Percentiles rank a stretch among this genome's conserved stretches.
Conservation (phyloP, 2,113 vertebrate genomes). For the Cygnus buccinator region DNA sequence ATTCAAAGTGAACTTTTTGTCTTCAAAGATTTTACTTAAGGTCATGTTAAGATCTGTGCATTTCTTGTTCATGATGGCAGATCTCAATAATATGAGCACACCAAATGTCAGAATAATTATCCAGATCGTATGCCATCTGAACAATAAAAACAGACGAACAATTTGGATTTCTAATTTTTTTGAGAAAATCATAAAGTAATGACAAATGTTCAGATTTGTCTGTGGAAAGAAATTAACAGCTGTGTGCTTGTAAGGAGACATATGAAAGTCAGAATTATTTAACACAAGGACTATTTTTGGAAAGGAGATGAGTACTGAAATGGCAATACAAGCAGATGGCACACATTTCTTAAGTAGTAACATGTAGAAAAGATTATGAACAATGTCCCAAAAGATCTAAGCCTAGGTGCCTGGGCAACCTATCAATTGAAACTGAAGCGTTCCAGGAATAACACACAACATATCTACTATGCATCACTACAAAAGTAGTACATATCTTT, state of each 20-base stretch:
- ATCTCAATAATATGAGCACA: not conserved
- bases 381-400: not conserved
- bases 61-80: fast-evolving
- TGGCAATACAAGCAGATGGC: slow-evolving; percentile 13
- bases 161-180: not conserved
- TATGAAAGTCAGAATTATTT: slow-evolving; percentile 39
- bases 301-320: not conserved
- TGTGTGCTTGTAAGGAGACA: not conserved
- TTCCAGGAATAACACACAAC: not conserved
- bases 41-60: not conserved
- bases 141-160: not conserved
- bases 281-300: not conserved
- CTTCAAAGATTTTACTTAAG: not conserved
- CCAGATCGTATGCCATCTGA: not conserved
- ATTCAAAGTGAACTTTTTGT: not conserved
- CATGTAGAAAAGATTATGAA: slow-evolving; percentile 10
- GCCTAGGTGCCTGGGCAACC: not conserved
- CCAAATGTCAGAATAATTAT: not conserved
- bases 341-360: not conserved
- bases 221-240: not conserved
- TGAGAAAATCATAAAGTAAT: not conserved
- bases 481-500: not conserved
- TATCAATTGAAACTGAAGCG: not conserved
- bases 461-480: not conserved
- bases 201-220: not conserved